These are phyloP conservation scores for Lysandra bellargus DNA, from an alignment of 2,888 invertebrate genomes.

Conservation along the genomic window DNA sequence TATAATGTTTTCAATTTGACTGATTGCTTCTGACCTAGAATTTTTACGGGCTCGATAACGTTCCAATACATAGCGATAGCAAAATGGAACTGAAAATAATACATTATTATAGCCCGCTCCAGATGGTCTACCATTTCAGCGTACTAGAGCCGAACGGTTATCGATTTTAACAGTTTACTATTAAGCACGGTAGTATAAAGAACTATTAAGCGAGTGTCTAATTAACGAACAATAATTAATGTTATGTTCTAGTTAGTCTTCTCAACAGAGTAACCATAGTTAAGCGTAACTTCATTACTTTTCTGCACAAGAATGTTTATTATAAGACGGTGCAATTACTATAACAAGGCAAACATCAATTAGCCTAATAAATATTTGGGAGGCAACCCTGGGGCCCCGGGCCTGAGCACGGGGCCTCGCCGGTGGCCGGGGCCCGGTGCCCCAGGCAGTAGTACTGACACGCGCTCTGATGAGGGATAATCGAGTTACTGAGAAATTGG, in stretches of 20 bases:
- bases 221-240: not conserved
- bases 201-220: not conserved
- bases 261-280: not conserved
- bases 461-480: slow-evolving; percentile 14
- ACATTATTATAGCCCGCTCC: too few species aligned
- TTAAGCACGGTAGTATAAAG: not conserved
- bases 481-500: not conserved
- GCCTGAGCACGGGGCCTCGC: not conserved
- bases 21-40: not conserved
- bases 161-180: too few species aligned
- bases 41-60: not conserved
- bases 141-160: too few species aligned
- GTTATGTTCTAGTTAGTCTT: not conserved
- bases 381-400: not conserved
- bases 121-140: too few species aligned
- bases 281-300: slow-evolving; percentile 1
- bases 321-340: slow-evolving; percentile 3
- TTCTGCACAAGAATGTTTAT: not conserved
- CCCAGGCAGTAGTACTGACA: slow-evolving; percentile 6
- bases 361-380: not conserved
- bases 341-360: not conserved
- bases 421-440: not conserved
- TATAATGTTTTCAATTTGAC: not conserved
- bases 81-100: not conserved
- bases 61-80: not conserved